Base-by-base conservation (phyloP, 2,888 invertebrate genomes). In the Acholoe squamosa region DNA sequence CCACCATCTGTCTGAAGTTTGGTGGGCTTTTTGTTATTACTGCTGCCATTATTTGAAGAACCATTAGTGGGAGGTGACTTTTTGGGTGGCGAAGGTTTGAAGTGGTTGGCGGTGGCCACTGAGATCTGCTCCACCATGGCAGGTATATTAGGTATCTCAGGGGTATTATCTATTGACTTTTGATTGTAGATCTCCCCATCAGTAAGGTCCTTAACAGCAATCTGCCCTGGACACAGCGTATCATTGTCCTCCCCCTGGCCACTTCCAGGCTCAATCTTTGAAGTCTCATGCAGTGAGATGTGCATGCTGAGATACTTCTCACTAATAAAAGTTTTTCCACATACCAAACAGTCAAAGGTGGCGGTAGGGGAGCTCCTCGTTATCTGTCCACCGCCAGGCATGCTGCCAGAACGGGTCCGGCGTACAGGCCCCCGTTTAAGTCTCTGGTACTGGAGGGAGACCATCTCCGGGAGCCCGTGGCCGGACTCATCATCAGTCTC, bases 301-400 rank as follows among this genome's bases (percentile, higher is more conserved):
- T 93, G 93, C 93, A 93, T 93, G 76, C 91, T 92, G 33, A 93
- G 91, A 67, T 93, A 93, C 89, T 93, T 93, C 71, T 93, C 93
- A 88, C 91, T 92, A 31, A 89, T 90, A 71, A 93, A 93, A 28
- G 33, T 89, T 80, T 92, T 91, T 19, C 88, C 84, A 61, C 92
- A 92, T 25, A 91, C 89, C 25, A 86, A 56, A 77, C 92, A 92
- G n/a, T 56, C 84, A 56, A 89, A 88, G 88, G 90, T 88, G 31
- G 56, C 71, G 19, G 76, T 80, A 12, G 33, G 33, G 28, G 80
- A 34, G 25, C 31, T 67, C 80, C 77, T 76, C 54, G 25, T 31
- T 16, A 67, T 28, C 31, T 77, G n/a, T 34, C n/a, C 31, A 43
- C 43, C 77, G 43, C 77, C 89, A 43, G n/a, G 31, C 25, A 52